Evolutionary conservation across 1,140 invertebrate species (phyloP).

Genomic region (Acromyrmex heyeri): DNA sequence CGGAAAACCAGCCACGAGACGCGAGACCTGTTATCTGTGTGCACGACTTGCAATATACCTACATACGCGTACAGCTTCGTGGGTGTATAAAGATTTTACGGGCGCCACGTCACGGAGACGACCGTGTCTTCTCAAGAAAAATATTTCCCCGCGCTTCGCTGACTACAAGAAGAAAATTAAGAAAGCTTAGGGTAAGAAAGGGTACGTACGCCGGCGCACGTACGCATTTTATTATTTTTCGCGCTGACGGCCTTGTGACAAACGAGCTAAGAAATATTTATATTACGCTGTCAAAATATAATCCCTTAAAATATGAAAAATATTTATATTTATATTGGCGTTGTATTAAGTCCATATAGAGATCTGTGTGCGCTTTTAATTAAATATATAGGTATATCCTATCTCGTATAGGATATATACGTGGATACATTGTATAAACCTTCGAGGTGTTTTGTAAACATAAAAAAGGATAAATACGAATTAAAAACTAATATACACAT

Average conservation of each 20-base stretch:
- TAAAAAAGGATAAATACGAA: background rate
- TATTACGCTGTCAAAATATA: conserved; percentile 12
- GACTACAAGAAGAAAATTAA: conserved; percentile 55
- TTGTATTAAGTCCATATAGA: too few relatives aligned
- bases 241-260: conserved; percentile 51
- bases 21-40: conserved; percentile 22
- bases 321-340: background rate
- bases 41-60: conserved; percentile 3
- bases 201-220: conserved; percentile 42
- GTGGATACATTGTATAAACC: too few relatives aligned
- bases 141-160: conserved; percentile 45
- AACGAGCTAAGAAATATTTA: conserved; percentile 45
- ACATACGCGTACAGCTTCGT: background rate
- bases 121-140: conserved; percentile 51
- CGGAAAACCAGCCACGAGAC: conserved; percentile 72
- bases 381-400: background rate
- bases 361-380: background rate
- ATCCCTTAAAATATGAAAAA: conserved; percentile 18
- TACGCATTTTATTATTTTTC: conserved; percentile 57
- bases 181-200: conserved; percentile 52
- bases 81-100: conserved; percentile 64
- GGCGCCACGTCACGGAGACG: conserved; percentile 36
- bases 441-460: background rate
- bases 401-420: background rate
- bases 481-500: background rate